A percentile compares a stretch with the other conserved stretches of the same genome.
phyloP scores from a whole-genome alignment of 2,888 invertebrate species.

The Ectemnius continuus region DNA sequence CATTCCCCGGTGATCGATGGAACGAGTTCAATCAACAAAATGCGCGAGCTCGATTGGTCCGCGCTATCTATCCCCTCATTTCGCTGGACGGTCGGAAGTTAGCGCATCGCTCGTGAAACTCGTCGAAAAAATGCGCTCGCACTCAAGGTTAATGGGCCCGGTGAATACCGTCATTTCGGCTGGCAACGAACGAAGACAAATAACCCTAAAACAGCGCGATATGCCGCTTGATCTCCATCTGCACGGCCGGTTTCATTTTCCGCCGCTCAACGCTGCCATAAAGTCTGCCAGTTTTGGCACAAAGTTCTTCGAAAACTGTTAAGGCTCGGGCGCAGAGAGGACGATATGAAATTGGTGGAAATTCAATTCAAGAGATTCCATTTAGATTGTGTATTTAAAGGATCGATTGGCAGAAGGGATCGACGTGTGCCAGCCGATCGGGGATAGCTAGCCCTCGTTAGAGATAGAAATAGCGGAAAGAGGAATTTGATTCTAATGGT shows the following conservation, averaged over 20 bases:
- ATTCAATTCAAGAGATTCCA: too few species aligned
- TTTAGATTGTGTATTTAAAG: too few species aligned
- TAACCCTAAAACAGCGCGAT: constrained; percentile 45
- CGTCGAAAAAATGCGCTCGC: constrained; percentile 61
- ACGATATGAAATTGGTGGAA: too few species aligned
- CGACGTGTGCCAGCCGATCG: too few species aligned
- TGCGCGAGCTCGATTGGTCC: constrained; percentile 52
- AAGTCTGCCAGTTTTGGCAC: too few species aligned
- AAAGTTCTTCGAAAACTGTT: too few species aligned
- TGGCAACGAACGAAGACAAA: constrained; percentile 55
- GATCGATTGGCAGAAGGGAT: too few species aligned
- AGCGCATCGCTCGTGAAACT: constrained; percentile 40
- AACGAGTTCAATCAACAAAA: constrained; percentile 70
- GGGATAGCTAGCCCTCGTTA: too few species aligned
- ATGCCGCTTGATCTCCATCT: constrained; percentile 28
- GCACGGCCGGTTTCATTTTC: background rate
- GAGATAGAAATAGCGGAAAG: constrained; percentile 3
- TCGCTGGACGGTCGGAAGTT: constrained; percentile 30
- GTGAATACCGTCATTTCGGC: constrained; percentile 58
- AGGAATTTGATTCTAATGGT: constrained; percentile 47
- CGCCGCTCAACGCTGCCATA: background rate
- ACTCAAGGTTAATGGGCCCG: constrained; percentile 64
- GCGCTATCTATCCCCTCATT: constrained; percentile 51
- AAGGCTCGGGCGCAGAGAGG: too few species aligned
- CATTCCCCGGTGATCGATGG: constrained; percentile 60